These are phyloP conservation scores for Zaprionus davidi DNA, from an alignment of 1,140 invertebrate genomes.

Conservation along the genomic window DNA sequence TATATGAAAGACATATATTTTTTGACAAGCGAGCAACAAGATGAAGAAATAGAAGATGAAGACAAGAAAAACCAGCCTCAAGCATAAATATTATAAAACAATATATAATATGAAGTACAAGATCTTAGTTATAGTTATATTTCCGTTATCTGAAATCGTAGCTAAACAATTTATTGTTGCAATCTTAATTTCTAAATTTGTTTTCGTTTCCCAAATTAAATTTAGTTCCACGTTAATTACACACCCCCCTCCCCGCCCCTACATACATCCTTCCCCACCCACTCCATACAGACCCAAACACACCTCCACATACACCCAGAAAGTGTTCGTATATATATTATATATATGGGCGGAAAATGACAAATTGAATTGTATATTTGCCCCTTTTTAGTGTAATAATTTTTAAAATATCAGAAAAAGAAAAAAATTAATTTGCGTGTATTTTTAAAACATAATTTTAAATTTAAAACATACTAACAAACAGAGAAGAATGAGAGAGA, in stretches of 20 bases:
- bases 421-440: constrained; percentile 25
- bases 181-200: constrained; percentile 45
- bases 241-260: not conserved
- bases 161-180: constrained; percentile 50
- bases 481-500: constrained; percentile 13
- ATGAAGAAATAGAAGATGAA: constrained; percentile 49
- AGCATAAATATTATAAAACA: constrained; percentile 35
- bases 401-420: constrained; percentile 19
- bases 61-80: constrained; percentile 33
- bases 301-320: not conserved
- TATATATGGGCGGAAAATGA: constrained; percentile 37
- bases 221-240: constrained; percentile 22
- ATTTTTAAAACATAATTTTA: constrained; percentile 46
- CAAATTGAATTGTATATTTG: constrained; percentile 63
- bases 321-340: constrained; percentile 37
- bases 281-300: not conserved
- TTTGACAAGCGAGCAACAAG: constrained; percentile 29
- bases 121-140: constrained; percentile 29
- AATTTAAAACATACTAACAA: constrained; percentile 43
- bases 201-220: constrained; percentile 24
- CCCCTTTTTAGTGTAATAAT: constrained; percentile 48
- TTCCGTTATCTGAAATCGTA: constrained; percentile 24
- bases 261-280: not conserved
- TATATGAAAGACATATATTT: constrained; percentile 33
- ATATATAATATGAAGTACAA: constrained; percentile 13